These are phyloP conservation scores for Dugesia japonica DNA, from an alignment of 2,888 invertebrate species.

Conservation along the genomic window DNA sequence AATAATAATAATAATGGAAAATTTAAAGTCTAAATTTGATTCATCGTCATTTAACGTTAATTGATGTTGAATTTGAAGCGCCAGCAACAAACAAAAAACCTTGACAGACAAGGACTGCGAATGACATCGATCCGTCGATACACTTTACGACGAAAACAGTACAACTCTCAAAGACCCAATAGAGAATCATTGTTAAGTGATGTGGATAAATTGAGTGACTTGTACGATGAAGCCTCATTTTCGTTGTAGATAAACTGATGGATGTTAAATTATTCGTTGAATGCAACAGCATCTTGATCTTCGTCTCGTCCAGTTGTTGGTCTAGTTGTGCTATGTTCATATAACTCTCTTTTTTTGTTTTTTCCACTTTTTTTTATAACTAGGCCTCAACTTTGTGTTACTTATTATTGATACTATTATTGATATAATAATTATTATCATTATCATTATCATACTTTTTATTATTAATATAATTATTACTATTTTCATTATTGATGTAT, in stretches of 20 bases:
- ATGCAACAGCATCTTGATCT: conserved; percentile 7
- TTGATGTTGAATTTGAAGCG: conserved; percentile 3
- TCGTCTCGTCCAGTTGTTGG: conserved; percentile 5
- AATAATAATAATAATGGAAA: too few species aligned
- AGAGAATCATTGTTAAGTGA: conserved; percentile 5
- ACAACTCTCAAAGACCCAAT: background rate
- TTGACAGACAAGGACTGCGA: conserved; percentile 21
- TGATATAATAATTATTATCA: too few species aligned
- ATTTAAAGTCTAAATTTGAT: too few species aligned
- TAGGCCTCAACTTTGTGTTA: background rate
- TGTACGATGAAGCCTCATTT: background rate
- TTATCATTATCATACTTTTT: too few species aligned
- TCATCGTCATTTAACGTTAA: background rate
- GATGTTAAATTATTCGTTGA: conserved; percentile 7
- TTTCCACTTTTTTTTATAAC: background rate
- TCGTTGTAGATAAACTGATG: background rate
- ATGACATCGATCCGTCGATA: background rate
- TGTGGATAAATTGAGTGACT: background rate
- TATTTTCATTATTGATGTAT: too few species aligned
- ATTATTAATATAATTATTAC: too few species aligned
- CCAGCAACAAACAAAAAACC: conserved; percentile 12
- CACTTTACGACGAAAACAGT: background rate
- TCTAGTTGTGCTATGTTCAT: background rate
- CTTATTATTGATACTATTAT: too few species aligned
- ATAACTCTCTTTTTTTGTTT: background rate